Conservation (phyloP, 2,113 vertebrate species). For the Oreocharis arfaki region DNA sequence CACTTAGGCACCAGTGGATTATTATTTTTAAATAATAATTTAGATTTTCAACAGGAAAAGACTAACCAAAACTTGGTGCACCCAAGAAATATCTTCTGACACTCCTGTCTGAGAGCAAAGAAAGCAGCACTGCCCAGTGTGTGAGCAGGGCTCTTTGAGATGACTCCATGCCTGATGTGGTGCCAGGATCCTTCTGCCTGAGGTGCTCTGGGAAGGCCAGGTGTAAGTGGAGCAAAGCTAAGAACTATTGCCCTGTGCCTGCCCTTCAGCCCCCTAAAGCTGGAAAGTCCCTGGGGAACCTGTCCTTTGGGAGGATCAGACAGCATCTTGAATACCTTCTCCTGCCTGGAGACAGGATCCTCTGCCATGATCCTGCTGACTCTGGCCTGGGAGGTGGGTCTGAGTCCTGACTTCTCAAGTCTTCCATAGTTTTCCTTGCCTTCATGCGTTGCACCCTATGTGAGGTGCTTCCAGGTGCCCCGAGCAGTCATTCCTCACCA, state of each 20-base stretch:
- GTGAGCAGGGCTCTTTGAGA: not conserved
- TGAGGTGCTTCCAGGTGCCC: accelerated
- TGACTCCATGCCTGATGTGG: accelerated
- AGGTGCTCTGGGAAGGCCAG: not conserved
- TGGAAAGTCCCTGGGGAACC: not conserved
- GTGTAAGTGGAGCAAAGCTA: not conserved
- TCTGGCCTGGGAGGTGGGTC: not conserved
- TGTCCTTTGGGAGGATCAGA: not conserved
- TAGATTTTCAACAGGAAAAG: not conserved
- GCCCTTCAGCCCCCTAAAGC: too few relatives aligned
- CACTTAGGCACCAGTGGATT: not conserved
- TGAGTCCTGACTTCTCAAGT: not conserved
- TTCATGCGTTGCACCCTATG: accelerated
- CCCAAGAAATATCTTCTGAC: not conserved
- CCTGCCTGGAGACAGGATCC: not conserved
- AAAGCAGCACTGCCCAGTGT: not conserved
- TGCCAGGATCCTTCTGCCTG: not conserved
- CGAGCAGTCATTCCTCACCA: accelerated
- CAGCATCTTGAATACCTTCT: not conserved
- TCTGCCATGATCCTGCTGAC: not conserved
- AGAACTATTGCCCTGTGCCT: not conserved
- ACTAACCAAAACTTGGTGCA: not conserved
- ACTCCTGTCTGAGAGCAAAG: not conserved
- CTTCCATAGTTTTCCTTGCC: not conserved
- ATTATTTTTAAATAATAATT: not conserved